Percentiles rank a stretch among this genome's conserved stretches.
Evolutionary conservation across 2,888 invertebrate species (phyloP).

Genomic region (Autographa gamma): DNA sequence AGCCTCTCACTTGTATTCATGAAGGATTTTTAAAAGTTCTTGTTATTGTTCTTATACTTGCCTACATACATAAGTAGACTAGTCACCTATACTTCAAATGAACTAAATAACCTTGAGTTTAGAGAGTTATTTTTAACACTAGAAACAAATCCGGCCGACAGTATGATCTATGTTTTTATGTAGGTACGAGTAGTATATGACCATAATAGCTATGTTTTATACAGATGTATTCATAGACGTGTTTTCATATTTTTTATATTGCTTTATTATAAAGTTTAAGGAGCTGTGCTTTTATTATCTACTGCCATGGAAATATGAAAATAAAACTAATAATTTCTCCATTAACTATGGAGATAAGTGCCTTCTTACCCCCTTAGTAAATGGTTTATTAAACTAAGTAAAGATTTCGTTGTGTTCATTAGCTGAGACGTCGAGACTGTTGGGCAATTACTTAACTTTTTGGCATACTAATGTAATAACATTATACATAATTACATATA

Average conservation of each 20-base stretch:
- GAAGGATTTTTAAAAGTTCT: background rate
- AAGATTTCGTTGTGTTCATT: slow-evolving; percentile 35
- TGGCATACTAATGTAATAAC: slow-evolving; percentile 35
- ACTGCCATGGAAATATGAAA: too few species aligned
- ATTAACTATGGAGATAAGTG: too few species aligned
- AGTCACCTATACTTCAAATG: slow-evolving; percentile 13
- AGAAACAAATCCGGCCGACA: background rate
- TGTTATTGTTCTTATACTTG: background rate
- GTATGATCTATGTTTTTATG: background rate
- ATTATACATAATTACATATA: slow-evolving; percentile 14
- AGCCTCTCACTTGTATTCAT: background rate
- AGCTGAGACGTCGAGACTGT: slow-evolving; percentile 17
- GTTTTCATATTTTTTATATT: too few species aligned
- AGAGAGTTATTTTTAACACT: slow-evolving; percentile 39
- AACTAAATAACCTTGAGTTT: slow-evolving; percentile 52
- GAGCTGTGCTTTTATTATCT: too few species aligned
- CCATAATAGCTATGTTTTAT: too few species aligned
- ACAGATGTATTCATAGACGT: too few species aligned
- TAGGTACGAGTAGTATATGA: too few species aligned
- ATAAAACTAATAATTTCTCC: too few species aligned
- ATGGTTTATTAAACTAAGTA: too few species aligned
- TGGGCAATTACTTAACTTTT: slow-evolving; percentile 41
- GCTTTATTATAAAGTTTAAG: too few species aligned
- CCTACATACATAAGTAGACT: background rate
- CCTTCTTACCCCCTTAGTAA: too few species aligned